Evolutionary conservation across 2,113 vertebrate genomes (phyloP), one percentile per base, ranked within the genome.

Genomic region (Serilophus lunatus): DNA sequence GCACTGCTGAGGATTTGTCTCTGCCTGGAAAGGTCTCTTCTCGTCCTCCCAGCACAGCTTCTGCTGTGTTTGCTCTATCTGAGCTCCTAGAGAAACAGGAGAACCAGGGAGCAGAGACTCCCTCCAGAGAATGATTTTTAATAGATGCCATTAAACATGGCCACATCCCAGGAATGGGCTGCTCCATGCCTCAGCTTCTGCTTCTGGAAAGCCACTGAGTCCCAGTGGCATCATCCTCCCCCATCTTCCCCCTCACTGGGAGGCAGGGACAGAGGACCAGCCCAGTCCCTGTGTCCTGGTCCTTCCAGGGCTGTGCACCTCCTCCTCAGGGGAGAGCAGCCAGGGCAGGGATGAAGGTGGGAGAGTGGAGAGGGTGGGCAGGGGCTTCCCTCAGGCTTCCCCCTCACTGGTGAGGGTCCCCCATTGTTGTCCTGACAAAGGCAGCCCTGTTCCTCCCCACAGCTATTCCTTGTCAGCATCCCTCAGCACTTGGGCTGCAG

Each of bases 361-460:
- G 53, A 66, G 83, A 81, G 66, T 35, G 33, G 47, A 66, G 29
- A 0, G 3, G 82, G n/a, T 19, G 90, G 54, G 82, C 54, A 92
- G 78, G 87, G 90, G 90, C 54, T 86, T 80, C 74, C 71, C 71
- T 63, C 0, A 2, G 92, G 72, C 88, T 93, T 22, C 8, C 8
- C 64, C 65, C 45, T 60, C 1, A 1, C 69, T 40, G 9, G 9
- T 44, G 38, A 1, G 40, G 69, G 65, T 79, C 40, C n/a, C 33
- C 53, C 82, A 72, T 79, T 90, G 87, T 90, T 31, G 22, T 49
- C 44, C 54, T 91, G 92, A 94, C 96, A 96, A 96, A 93, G 91
- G 54, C 90, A 90, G 66, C 71, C 68, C 93, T 95, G 82, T 94
- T 93, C 79, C 63, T 93, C 75, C 90, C 90, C 87, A 87, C 89